phyloP scores from a whole-genome alignment of 2,888 invertebrate genomes.

The Lepidocyrtoides sp. region DNA sequence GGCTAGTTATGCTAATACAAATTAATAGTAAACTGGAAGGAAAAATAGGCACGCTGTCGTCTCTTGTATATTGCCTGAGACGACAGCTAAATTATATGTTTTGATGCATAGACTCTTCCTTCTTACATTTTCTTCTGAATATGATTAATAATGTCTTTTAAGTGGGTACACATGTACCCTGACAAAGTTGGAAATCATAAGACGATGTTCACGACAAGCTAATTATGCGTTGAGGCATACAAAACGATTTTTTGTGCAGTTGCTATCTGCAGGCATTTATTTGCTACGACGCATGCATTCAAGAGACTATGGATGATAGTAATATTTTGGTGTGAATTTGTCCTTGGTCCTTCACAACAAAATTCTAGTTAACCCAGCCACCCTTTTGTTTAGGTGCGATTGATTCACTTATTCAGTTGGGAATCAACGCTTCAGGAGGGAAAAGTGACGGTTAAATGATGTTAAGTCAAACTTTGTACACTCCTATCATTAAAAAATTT shows the following conservation, averaged over 20 bases:
- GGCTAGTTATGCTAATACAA: not conserved
- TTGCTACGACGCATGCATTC: not conserved
- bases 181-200: not conserved
- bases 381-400: not conserved
- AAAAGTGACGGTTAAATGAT: no score
- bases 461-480: no score
- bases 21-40: slow-evolving; percentile 48
- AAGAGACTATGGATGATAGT: not conserved
- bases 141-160: slow-evolving; percentile 36
- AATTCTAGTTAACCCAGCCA: slow-evolving; percentile 54
- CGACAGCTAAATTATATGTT: slow-evolving; percentile 72
- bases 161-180: slow-evolving; percentile 21
- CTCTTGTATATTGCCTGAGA: slow-evolving; percentile 40
- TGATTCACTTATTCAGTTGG: not conserved
- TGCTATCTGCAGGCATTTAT: not conserved
- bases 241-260: not conserved
- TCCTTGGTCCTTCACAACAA: slow-evolving; percentile 66
- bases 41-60: slow-evolving; percentile 65
- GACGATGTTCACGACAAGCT: slow-evolving; percentile 22
- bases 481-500: no score
- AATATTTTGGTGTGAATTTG: not conserved
- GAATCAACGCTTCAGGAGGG: no score
- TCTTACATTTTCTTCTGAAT: slow-evolving; percentile 48
- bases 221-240: not conserved
- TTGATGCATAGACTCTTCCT: slow-evolving; percentile 55